Conservation (phyloP, 2,888 invertebrate genomes). For the Spicauda simplicius region DNA sequence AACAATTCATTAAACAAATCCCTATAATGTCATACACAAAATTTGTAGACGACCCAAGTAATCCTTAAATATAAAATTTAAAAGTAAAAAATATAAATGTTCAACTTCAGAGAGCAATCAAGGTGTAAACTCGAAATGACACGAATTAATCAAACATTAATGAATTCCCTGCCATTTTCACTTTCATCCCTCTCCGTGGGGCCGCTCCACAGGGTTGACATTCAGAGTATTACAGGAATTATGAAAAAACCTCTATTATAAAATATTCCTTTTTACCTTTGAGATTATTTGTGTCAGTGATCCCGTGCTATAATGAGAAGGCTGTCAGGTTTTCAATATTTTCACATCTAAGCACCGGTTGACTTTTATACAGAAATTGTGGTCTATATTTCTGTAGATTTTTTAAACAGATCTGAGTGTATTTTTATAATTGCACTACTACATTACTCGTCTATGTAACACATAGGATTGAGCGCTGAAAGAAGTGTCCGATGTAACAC, state of each 20-base stretch:
- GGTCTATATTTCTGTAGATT: not conserved
- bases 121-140: conserved; percentile 19
- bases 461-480: too few relatives aligned
- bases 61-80: too few relatives aligned
- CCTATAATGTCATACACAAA: too few relatives aligned
- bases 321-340: not conserved
- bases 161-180: conserved; percentile 16
- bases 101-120: conserved; percentile 2
- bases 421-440: too few relatives aligned
- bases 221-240: not conserved
- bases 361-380: not conserved
- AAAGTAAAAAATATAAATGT: not conserved
- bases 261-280: conserved; percentile 4
- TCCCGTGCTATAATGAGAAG: not conserved
- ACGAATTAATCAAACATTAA: conserved; percentile 29
- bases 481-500: too few relatives aligned
- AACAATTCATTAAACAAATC: too few relatives aligned
- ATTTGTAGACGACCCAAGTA: too few relatives aligned
- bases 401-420: too few relatives aligned
- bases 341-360: not conserved
- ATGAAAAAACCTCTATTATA: not conserved
- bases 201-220: conserved; percentile 15
- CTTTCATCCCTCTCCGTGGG: conserved; percentile 12
- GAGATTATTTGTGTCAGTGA: conserved; percentile 8
- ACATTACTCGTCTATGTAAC: too few relatives aligned